Base-by-base conservation (phyloP, 92 coral and sea anemone genomes). In the Scolanthus callimorphus region DNA sequence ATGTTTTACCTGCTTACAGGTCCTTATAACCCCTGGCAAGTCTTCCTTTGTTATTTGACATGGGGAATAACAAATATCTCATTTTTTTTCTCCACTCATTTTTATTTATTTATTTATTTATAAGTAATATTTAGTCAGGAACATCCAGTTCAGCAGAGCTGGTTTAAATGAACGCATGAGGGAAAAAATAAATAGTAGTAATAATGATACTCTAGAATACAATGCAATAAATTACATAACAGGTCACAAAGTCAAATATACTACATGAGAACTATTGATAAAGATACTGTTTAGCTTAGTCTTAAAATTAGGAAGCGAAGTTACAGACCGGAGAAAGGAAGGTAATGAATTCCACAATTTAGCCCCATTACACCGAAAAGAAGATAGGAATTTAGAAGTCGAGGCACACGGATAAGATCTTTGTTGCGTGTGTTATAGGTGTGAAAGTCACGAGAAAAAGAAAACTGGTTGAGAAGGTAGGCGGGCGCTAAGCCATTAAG, bases 401-500 rank as follows among this genome's bases (percentile, higher is more conserved):
- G 67, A 1, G 76, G 59, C 59, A 46, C 51, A 50, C 46, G 56
- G 49, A 55, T 37, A 25, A 51, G 73, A 55, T 70, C 77, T 59
- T 59, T 57, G 65, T 43, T 41, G 20, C 68, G 1, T 0, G 70
- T 70, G 55, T 71, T 53, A 51, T 61, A 60, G 50, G 30, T 61
- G 54, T 71, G 77, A 48, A 70, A 25, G 41, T 59, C 71, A 39
- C 62, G 19, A 25, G 68, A 71, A 30, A 43, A 49, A 34, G 47
- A 29, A 23, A 68, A 57, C 24, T 67, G 25, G 53, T 54, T 25
- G 19, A 63, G 57, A 15, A 73, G 79, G 52, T 62, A 73, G 13
- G 30, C 57, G 21, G 71, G 65, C 48, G 74, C 74, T 47, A 60
- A 38, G 60, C 62, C 46, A 52, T 60, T 71, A 52, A 61, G 48